phyloP scores from a whole-genome alignment of 2,797 vertebrate genomes.

The Tragelaphus oryx region DNA sequence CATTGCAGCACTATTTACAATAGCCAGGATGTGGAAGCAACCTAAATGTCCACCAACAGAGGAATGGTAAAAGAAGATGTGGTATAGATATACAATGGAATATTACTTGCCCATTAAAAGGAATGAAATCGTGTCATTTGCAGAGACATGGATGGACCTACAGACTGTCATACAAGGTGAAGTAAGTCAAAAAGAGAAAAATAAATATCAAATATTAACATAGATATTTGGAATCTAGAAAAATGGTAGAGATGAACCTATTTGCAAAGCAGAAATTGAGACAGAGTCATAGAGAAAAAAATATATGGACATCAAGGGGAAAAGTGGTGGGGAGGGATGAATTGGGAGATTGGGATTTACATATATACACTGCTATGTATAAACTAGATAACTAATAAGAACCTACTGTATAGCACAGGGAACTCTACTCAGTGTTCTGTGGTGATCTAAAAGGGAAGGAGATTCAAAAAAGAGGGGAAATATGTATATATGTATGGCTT shows the following conservation, averaged over 20 bases:
- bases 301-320: not conserved
- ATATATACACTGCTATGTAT: not conserved
- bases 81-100: not conserved
- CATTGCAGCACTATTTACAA: not conserved
- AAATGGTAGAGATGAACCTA: not conserved
- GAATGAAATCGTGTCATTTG: not conserved
- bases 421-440: not conserved
- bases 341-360: not conserved
- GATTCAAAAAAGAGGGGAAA: not conserved
- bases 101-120: not conserved
- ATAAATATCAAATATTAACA: not conserved
- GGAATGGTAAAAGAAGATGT: not conserved
- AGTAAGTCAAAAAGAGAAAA: not conserved
- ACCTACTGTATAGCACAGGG: not conserved
- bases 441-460: not conserved
- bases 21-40: not conserved
- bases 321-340: accelerated
- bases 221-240: not conserved
- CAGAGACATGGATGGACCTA: not conserved
- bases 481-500: not conserved
- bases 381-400: not conserved
- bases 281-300: not conserved
- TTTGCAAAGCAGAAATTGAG: not conserved
- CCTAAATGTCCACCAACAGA: not conserved
- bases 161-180: not conserved